These are phyloP conservation scores for Caenorhabditis virilis DNA, from an alignment of 2,888 invertebrate species.

Conservation along the genomic window DNA sequence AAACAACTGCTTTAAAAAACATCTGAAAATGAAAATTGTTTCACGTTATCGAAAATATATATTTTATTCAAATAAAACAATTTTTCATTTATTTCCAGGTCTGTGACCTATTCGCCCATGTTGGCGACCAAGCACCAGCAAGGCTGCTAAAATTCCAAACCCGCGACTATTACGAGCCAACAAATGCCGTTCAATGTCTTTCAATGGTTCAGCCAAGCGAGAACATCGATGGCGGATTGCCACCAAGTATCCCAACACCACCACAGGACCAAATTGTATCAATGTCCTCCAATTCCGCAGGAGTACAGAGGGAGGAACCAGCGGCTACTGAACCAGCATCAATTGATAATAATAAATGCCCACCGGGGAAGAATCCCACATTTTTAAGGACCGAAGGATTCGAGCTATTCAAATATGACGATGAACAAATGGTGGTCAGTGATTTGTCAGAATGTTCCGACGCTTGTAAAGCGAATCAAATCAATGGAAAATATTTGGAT, in stretches of 20 bases:
- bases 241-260: slow-evolving; percentile 28
- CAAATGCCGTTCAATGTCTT: slow-evolving; percentile 41
- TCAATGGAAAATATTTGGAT: slow-evolving; percentile 45
- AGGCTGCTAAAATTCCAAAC: slow-evolving; percentile 65
- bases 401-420: slow-evolving; percentile 61
- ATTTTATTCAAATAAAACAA: no score
- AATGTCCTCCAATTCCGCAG: no score
- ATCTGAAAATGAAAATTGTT: no score
- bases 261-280: no score
- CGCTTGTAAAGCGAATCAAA: slow-evolving; percentile 56
- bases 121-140: slow-evolving; percentile 63
- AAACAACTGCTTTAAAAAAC: no score
- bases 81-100: slow-evolving; percentile 50
- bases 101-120: slow-evolving; percentile 68
- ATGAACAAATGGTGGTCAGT: slow-evolving; percentile 37
- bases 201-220: no score
- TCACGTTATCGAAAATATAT: no score
- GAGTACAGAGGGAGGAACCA: neutral
- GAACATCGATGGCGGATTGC: no score
- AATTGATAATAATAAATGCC: slow-evolving; percentile 7
- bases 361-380: slow-evolving; percentile 31
- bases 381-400: slow-evolving; percentile 65
- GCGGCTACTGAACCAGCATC: neutral
- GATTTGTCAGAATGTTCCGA: slow-evolving; percentile 55
- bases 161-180: slow-evolving; percentile 67